Base-by-base conservation (phyloP, 2,113 vertebrate species). In the Pluvialis apricaria region DNA sequence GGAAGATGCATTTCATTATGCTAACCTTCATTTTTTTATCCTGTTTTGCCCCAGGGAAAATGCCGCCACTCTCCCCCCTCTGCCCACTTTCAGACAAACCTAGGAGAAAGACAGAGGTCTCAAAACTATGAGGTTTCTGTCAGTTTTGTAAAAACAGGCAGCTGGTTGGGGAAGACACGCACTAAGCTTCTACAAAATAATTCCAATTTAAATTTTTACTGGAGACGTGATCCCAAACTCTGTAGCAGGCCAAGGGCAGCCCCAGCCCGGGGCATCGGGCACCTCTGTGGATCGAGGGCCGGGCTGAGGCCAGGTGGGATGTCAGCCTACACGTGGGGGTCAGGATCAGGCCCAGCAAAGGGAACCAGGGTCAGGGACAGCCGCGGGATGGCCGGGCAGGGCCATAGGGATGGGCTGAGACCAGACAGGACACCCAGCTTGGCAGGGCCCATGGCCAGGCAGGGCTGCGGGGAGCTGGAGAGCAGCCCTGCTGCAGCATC, bases 401-500 rank as follows among this genome's bases (percentile, higher is more conserved):
- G 10, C 25, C 47, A 42, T 1, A 69, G 38, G 51, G 34, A 78
- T 2, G 1, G 21, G 16, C 54, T 75, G 57, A 90, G 57, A 31
- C 31, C 57, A 61, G 20, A 26, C 2, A 10, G 60, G 11, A 66
- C 3, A 21, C 47, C 47, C 19, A 11, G n/a, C 29, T 60, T 13
- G 11, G 31, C 10, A 13, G 49, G 18, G 40, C n/a, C 34, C 17
- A 8, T 1, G 10, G 32, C 14, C 4, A 0, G 10, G n/a, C 49
- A 77, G 68, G 31, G 58, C 65, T 85, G 73, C 9, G 40, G 31
- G 36, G 18, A 91, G 52, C 45, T 54, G 42, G 31, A 82, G 75
- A 40, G 3, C 0, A 0, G 51, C n/a, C 28, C 21, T 49, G 62
- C 11, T 58, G 18, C 1, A 3, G 57, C 20, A 10, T 42, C 2